Evolutionary conservation across 2,113 vertebrate genomes (phyloP), one percentile per base, ranked within the genome.

Genomic region (Cyphomyrus plagiostoma): DNA sequence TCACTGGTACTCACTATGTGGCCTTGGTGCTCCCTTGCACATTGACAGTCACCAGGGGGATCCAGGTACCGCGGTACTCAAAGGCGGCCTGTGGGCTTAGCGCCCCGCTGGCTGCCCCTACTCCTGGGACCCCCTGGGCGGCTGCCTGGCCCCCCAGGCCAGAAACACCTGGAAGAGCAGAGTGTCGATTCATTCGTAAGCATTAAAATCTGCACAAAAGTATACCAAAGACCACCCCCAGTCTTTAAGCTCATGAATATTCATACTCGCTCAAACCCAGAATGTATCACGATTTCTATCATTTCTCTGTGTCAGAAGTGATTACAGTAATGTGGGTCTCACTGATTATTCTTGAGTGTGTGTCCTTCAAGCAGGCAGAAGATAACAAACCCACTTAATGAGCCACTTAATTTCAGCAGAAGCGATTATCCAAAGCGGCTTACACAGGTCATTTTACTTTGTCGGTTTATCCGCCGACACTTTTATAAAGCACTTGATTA

Each of bases 11-110:
- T 98, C 94, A 99, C 98, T 99, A 99, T 2, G 98, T 99, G 92
- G 98, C 98, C 94, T 99, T 99, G 91, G 98, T 97, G 89, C 97
- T 99, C 93, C 99, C 98, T 94, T 99, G 99, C 46, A 98, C 95
- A 77, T 98, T 98, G 90, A 99, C 93, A 21, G 94, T 98, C 94
- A 99, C 95, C 15, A 99, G 98, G 10, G 99, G 99, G 92, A 99
- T 99, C 99, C 99, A 99, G 86, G 96, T 98, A 74, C 99, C 99
- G 48, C 99, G 97, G 92, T 99, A 99, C 92, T 99, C 99, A 94
- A 99, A 99, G 0, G 98, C 99, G 90, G 99, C 98, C 91, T 99
- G 96, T 3, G 98, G 96, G 91, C 95, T 98, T 74, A 97, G 94
- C 92, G 95, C 95, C 30, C 97, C 97, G 5, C 96, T 52, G 1